Base-by-base conservation (phyloP, 2,797 vertebrate genomes). In the Channa striata region DNA sequence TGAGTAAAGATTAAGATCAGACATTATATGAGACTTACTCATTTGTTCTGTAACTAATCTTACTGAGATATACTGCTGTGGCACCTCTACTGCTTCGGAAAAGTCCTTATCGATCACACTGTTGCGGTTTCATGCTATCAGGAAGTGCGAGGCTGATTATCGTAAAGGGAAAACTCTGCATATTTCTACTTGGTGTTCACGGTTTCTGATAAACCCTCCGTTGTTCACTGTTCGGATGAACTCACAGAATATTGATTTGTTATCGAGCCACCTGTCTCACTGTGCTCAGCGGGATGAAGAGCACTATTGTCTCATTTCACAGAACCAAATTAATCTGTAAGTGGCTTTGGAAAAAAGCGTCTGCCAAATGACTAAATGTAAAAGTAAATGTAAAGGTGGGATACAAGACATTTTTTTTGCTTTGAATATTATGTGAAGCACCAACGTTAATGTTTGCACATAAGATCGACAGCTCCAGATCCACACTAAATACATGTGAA, bases 191-290 rank as follows among this genome's bases (percentile, higher is more conserved):
- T 52, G 33, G 2, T 2, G 16, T 43, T 70, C 74, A 63, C 57
- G 10, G 34, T 74, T 56, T 19, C 57, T 30, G 21, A 57, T 46
- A 68, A 67, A 40, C 42, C n/a, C 50, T 52, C 59, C 40, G 23
- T 71, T 83, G 76, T 83, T 72, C 51, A 16, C 16, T 12, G 52
- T 47, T 17, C 13, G 34, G 16, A 8, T 53, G 51, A 74, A 53
- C 53, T 75, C 61, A 48, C 14, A 63, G 21, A 43, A 37, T 43
- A 89, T 78, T 80, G 70, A 80, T 88, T 77, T 62, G 63, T 67
- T 50, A 19, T 48, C 30, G 14, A 20, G 34, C 11, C 16, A 16
- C 30, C 51, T 56, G 11, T 46, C 19, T 53, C 30, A n/a, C 23
- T 49, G 48, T 8, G 8, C 12, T 19, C 21, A 40, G 39, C 11